Base-by-base conservation (phyloP, 2,888 invertebrate genomes). In the Epinotia nisella region DNA sequence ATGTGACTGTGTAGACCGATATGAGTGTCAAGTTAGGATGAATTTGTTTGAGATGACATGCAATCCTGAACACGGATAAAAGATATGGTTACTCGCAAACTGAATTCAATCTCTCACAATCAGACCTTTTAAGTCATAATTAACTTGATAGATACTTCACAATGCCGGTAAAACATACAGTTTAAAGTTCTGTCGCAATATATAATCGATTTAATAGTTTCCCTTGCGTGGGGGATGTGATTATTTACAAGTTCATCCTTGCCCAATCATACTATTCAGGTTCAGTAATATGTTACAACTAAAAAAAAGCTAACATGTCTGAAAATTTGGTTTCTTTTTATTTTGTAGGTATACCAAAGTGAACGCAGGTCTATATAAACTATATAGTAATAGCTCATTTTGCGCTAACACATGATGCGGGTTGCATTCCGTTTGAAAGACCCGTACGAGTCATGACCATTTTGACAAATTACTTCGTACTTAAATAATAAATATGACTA, bases 211-310 rank as follows among this genome's bases (percentile, higher is more conserved):
- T 15, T n/a, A 35, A 68, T 11, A 29, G 49, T 64, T 65, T 65
- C 45, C 58, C 17, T 64, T 45, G 65, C 71, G 64, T 70, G 71
- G 7, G 59, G 71, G 71, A 66, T 71, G 49, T 58, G 58, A 17
- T 19, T 65, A 59, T 59, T 41, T 60, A 60, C 51, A 1, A 13
- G 2, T 58, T 11, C 49, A 49, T 13, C n/a, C 13, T 49, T n/a
- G 49, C 15, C 17, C 60, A 60, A 51, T 69, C 51, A 59, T 24
- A 13, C n/a, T 49, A 13, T 49, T 58, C 9, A 15, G 29, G 29
- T 56, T 24, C 24, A 49, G n/a, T n/a, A 49, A 45, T 45, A 15
- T 49, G 4, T 49, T 49, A 49, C 49, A 49, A n/a, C 5, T 49
- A n/a, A 3, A 15, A 49, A n/a, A 5, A 49, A 49, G 49, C 49